Percentiles rank a stretch among this genome's conserved stretches.
These are phyloP conservation scores for Tringa solitaria DNA, from an alignment of 2,113 vertebrate genomes.

Conservation along the genomic window DNA sequence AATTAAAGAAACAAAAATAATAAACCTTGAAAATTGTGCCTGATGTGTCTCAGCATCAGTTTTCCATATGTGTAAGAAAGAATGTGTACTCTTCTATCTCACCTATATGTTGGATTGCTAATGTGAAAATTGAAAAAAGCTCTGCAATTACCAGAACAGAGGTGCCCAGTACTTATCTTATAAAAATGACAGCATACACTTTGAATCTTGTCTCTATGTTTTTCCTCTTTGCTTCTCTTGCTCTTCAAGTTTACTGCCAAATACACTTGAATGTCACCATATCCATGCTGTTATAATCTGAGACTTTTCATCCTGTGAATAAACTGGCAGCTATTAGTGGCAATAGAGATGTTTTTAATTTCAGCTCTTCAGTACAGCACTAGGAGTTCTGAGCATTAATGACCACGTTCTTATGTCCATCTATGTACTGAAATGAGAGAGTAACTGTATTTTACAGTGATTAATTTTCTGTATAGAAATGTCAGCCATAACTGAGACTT, in stretches of 20 bases:
- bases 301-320: conserved; percentile 7
- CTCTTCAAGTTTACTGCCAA: conserved; percentile 18
- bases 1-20: neutral
- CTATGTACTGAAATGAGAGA: neutral
- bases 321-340: conserved; percentile 21
- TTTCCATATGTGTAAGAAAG: neutral
- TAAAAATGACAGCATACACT: neutral
- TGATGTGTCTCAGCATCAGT: neutral
- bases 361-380: neutral
- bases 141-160: neutral
- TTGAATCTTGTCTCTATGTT: neutral
- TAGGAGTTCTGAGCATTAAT: neutral
- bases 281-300: conserved; percentile 19
- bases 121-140: neutral
- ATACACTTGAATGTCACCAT: conserved; percentile 37
- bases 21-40: neutral
- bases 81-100: neutral
- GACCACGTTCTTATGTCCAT: neutral
- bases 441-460: neutral
- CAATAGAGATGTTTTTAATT: conserved; percentile 25
- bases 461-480: neutral
- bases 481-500: neutral
- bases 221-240: neutral
- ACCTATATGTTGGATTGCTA: neutral
- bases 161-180: neutral